Percentiles rank a stretch among this genome's conserved stretches.
Conservation (phyloP, 2,113 vertebrate species). For the Pseudonaja textilis region DNA sequence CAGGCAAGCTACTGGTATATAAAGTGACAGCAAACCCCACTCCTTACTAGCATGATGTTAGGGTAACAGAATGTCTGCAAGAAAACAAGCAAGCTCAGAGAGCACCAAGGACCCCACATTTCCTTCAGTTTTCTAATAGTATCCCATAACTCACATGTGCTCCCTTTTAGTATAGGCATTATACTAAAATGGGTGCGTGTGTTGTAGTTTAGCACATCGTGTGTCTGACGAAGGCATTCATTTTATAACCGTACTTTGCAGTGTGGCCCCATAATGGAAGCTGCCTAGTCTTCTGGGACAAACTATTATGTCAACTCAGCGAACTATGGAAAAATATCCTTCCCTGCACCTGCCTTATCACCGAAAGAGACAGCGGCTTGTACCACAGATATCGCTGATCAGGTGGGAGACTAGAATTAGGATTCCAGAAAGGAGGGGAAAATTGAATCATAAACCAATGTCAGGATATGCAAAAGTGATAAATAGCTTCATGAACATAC, state of each 20-base stretch:
- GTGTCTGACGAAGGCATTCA: constrained; percentile 27
- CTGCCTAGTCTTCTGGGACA: constrained; percentile 26
- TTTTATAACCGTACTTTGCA: constrained; percentile 37
- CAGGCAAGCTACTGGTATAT: no score
- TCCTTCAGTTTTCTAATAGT: neutral
- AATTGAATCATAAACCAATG: neutral
- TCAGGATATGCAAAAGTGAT: neutral
- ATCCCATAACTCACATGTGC: neutral
- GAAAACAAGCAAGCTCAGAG: no score
- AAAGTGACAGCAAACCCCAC: no score
- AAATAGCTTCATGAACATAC: neutral
- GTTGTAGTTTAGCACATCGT: constrained; percentile 31
- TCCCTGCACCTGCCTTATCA: constrained; percentile 13
- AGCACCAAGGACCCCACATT: no score
- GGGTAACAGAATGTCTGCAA: no score
- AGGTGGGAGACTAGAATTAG: constrained; percentile 16
- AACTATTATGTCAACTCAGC: neutral
- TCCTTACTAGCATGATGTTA: no score
- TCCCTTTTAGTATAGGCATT: constrained; percentile 18
- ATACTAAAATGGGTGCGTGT: neutral
- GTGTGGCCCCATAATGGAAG: neutral
- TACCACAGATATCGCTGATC: neutral
- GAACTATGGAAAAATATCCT: constrained; percentile 34
- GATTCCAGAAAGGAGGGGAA: constrained; percentile 12
- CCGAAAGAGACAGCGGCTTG: neutral